These are phyloP conservation scores for Phycodurus eques DNA, from an alignment of 2,113 vertebrate genomes.

Conservation along the genomic window DNA sequence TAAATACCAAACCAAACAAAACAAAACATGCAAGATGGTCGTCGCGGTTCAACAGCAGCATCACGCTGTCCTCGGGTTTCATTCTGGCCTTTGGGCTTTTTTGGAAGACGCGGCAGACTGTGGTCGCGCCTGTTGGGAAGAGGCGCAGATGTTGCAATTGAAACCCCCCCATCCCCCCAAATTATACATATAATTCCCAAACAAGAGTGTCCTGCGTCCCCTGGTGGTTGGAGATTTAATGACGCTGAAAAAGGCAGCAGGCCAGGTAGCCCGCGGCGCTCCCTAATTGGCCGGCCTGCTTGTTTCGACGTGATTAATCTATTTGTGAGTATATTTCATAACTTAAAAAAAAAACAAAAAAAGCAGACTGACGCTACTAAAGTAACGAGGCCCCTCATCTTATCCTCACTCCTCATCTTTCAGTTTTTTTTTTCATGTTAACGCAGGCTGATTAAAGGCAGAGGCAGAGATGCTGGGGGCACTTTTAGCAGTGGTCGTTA, in stretches of 20 bases:
- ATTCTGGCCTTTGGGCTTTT: slow-evolving; percentile 11
- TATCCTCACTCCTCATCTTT: slow-evolving; percentile 28
- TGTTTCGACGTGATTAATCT: too few relatives aligned
- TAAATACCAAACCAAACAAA: slow-evolving; percentile 15
- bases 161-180: neutral
- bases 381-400: slow-evolving; percentile 37
- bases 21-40: slow-evolving; percentile 8
- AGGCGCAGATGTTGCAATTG: slow-evolving; percentile 27
- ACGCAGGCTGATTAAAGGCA: slow-evolving; percentile 32
- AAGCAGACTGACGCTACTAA: slow-evolving; percentile 8
- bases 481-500: too few relatives aligned
- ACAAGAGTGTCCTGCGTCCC: slow-evolving; percentile 38
- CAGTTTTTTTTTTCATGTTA: neutral
- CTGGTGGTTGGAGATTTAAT: slow-evolving; percentile 57
- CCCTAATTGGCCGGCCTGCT: slow-evolving; percentile 55
- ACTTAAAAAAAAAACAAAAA: neutral
- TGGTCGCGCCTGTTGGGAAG: slow-evolving; percentile 10
- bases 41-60: slow-evolving; percentile 15
- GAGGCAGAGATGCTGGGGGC: too few relatives aligned
- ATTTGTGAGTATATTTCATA: neutral
- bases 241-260: slow-evolving; percentile 42
- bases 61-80: neutral
- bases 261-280: slow-evolving; percentile 47
- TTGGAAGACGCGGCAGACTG: neutral
- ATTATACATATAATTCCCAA: slow-evolving; percentile 16